Base-by-base conservation (phyloP, 2,113 vertebrate species). In the Myocastor coypus region DNA sequence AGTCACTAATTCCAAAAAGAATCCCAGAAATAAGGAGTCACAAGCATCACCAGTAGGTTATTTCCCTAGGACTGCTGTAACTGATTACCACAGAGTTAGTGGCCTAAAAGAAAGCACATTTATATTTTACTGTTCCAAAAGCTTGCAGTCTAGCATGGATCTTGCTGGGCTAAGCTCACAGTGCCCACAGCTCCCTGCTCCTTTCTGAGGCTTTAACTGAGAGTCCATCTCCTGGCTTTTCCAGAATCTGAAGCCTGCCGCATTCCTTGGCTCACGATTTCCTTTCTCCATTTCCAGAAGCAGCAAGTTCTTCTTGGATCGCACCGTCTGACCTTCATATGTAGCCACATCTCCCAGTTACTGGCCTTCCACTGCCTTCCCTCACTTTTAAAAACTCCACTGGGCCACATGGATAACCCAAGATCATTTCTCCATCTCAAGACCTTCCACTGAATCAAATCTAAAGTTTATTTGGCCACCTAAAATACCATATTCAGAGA, bases 11-110 rank as follows among this genome's bases (percentile, higher is more conserved):
- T 90, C 22, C 42, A 69, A 55, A 64, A 9, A 86, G 55, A 90
- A 80, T 10, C n/a, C 34, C 71, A 59, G 83, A 69, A 95, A 73
- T 34, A 66, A 95, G 77, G 87, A 87, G 22, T 82, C n/a, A 26
- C 40, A 20, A 13, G 13, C 26, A 59, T 32, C 50, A 28, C 28
- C 22, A 55, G 26, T 91, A 34, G n/a, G 37, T 73, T n/a, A 3
- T 46, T 52, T 82, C 61, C n/a, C 24, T 69, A 26, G 8, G 12
- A 40, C 71, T 86, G 46, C 26, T 9, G 26, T 28, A 37, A 87
- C 64, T 77, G 82, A 28, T 57, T 12, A 69, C 14, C 19, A 52
- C 19, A 42, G 42, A 66, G 42, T 69, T 17, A 37, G 42, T 26
- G 28, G 30, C 37, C 91, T 66, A 26, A 81, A 77, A 77, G 50